Percentiles rank a stretch among this genome's conserved stretches.
Evolutionary conservation across 2,888 invertebrate species (phyloP).

Genomic region (Ecliptopera silaceata): DNA sequence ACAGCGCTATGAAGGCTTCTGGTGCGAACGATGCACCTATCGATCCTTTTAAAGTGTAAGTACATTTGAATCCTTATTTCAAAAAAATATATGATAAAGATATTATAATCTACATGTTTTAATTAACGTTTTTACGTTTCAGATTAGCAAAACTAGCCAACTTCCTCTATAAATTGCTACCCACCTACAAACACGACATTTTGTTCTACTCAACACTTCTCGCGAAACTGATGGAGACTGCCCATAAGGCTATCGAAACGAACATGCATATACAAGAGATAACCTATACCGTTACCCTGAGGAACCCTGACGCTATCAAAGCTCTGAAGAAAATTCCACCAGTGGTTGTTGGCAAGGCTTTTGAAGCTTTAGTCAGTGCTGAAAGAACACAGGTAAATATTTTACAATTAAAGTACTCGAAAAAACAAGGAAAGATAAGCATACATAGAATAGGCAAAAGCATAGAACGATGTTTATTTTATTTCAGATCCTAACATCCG

Average conservation of each 20-base stretch:
- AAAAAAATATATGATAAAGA: too few relatives aligned
- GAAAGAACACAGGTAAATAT: constrained; percentile 68
- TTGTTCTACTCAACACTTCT: constrained; percentile 70
- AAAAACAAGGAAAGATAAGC: too few relatives aligned
- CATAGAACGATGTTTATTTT: too few relatives aligned
- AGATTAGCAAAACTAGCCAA: constrained; percentile 64
- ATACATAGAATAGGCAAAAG: too few relatives aligned
- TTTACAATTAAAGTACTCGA: too few relatives aligned
- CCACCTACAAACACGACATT: constrained; percentile 59
- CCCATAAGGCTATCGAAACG: constrained; percentile 58
- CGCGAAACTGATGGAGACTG: constrained; percentile 67
- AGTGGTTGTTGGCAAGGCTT: constrained; percentile 56
- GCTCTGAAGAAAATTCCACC: constrained; percentile 57
- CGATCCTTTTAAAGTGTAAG: constrained; percentile 70
- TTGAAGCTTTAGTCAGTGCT: constrained; percentile 72
- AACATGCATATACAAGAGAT: constrained; percentile 72
- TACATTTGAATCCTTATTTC: constrained; percentile 34
- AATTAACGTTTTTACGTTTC: constrained; percentile 32
- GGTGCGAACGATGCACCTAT: constrained; percentile 40
- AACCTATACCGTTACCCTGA: constrained; percentile 64
- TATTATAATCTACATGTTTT: neutral
- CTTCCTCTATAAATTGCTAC: constrained; percentile 61
- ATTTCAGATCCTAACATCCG: constrained; percentile 66
- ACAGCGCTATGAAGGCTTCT: constrained; percentile 49
- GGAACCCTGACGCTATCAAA: constrained; percentile 64